Conservation (phyloP, 2,797 vertebrate genomes). For the Acanthiza pusilla region DNA sequence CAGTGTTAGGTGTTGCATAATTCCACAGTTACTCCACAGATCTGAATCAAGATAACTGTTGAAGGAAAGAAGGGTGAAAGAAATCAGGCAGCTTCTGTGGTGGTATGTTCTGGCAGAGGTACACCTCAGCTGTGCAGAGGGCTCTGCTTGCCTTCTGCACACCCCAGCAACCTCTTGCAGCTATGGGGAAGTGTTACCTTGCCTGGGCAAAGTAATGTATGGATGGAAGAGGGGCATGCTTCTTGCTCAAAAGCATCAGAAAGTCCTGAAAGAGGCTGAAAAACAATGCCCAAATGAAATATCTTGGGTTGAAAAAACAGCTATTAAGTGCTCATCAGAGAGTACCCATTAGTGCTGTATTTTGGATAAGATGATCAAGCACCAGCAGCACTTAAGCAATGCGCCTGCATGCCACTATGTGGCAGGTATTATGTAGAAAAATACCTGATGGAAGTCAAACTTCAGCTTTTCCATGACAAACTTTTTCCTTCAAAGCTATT, state of each 20-base stretch:
- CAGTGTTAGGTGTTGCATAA: not conserved
- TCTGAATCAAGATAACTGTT: not conserved
- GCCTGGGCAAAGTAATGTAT: accelerated
- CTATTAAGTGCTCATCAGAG: not conserved
- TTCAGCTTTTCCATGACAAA: not conserved
- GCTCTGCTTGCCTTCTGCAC: not conserved
- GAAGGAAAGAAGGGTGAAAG: not conserved
- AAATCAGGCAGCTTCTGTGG: not conserved
- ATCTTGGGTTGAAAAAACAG: not conserved
- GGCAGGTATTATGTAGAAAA: not conserved
- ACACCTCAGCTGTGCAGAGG: not conserved
- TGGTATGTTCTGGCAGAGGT: not conserved
- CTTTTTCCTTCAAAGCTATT: not conserved
- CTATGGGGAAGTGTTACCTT: accelerated
- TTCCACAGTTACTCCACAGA: slow-evolving; percentile 28
- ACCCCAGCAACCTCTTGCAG: no score
- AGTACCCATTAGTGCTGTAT: not conserved
- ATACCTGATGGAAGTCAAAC: not conserved
- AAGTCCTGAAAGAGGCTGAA: not conserved
- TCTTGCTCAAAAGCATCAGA: not conserved
- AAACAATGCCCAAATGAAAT: not conserved
- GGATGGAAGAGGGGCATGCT: not conserved
- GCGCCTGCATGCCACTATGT: not conserved
- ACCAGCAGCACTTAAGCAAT: not conserved
- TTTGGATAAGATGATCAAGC: not conserved